Evolutionary conservation across 1,140 invertebrate genomes (phyloP), one percentile per base, ranked within the genome.

Genomic region (Drosophila virilis): DNA sequence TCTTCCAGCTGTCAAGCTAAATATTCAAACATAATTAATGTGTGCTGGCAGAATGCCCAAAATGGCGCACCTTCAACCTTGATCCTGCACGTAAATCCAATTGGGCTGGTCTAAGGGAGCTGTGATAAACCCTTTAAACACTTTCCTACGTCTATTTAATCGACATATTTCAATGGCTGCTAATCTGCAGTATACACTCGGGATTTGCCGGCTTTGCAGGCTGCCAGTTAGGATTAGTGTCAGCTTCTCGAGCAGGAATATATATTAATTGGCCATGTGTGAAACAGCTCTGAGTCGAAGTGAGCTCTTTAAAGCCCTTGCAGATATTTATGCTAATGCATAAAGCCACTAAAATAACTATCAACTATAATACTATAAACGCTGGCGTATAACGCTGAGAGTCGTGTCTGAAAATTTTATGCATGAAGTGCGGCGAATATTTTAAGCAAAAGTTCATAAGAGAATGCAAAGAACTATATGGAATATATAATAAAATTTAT

Each of bases 1-100:
- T 73, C 70, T 67, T 73, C 40, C 55, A 52, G 17, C 59, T 73
- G 64, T 60, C 70, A 73, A 15, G 45, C 40, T 2, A 28, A 32
- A 73, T 60, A 54, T 46, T 73, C 51, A 50, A 68, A 60, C 48
- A 73, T 59, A 73, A 68, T 73, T 73, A 60, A 59, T 60, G 35
- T 59, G 48, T 33, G 38, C 35, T 43, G 40, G 52, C 46, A 28
- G 40, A 66, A 35, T 59, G 62, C 13, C 54, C 54, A 46, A 17
- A 1, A 33, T 33, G 33, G n/a, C 35, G 28, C 45, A 54, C 46
- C 55, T 54, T 42, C 13, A 15, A 52, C 40, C 32, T 37, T 38
- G 48, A 13, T 32, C 17, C 40, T 17, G 13, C 46, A 33, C 10
- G 8, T 17, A 32, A 38, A 32, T 40, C 42, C 40, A 48, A 64